A percentile compares a stretch with the other conserved stretches of the same genome.
phyloP scores from a whole-genome alignment of 2,797 vertebrate species.

The Morus bassanus region DNA sequence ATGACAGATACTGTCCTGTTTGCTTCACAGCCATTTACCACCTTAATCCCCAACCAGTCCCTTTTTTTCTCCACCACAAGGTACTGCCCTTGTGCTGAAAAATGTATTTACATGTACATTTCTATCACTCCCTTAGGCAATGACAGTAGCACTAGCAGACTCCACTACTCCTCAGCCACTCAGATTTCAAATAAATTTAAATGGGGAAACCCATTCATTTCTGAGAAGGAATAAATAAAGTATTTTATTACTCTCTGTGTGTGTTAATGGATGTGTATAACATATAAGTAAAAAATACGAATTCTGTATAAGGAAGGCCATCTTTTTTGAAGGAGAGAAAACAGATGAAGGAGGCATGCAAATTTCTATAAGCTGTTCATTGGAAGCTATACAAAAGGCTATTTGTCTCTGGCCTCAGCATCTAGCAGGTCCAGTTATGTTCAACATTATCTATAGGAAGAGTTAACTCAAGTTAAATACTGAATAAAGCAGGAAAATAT shows the following conservation, averaged over 20 bases:
- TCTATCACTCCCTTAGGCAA: neutral
- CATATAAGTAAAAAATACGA: neutral
- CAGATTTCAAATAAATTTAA: neutral
- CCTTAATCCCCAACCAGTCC: neutral
- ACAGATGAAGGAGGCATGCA: neutral
- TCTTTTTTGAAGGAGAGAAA: neutral
- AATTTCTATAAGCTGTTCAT: neutral
- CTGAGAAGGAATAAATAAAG: neutral
- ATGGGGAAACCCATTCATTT: neutral
- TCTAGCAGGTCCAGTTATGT: neutral
- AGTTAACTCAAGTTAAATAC: neutral
- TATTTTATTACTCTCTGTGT: neutral
- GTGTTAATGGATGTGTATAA: neutral
- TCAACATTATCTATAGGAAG: neutral
- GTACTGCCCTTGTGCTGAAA: neutral
- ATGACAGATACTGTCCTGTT: neutral
- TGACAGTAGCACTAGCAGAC: neutral
- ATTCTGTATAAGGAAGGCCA: neutral
- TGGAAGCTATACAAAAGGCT: neutral
- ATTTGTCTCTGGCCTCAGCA: neutral
- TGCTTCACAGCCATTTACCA: neutral
- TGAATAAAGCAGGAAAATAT: neutral
- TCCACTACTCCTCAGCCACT: neutral
- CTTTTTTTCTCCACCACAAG: neutral
- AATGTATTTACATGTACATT: neutral